Evolutionary conservation across 2,113 vertebrate species (phyloP), one percentile per base, ranked within the genome.

Genomic region (Halichoerus grypus): DNA sequence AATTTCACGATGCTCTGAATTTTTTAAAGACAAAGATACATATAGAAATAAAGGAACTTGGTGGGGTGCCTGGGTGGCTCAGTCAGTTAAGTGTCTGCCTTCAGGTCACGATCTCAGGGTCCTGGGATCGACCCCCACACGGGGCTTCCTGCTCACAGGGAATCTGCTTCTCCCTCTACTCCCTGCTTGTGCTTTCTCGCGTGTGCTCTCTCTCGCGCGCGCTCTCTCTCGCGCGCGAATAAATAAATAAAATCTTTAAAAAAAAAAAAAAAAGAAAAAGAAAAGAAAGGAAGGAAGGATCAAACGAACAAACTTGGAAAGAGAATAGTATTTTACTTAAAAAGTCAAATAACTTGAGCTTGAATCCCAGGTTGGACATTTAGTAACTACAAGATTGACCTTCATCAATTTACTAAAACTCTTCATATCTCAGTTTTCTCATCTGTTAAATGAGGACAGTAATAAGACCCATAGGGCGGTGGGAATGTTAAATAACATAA

Each of bases 21-120:
- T 96, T 92, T 98, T 91, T 79, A 67, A 94, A 95, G 55, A 81
- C 21, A 86, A 33, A 89, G 22, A 92, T 19, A 77, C 28, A 92
- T 15, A 86, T 10, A 93, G 65, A 86, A 76, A 76, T 65, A 59
- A 72, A 96, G 39, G 21, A 82, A 79, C 46, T 51, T 77, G 14
- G 5, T 67, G 63, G 6, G 31, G 63, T 7, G 1, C 63, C 63
- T 67, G 63, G 2, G 63, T 67, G 63, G 31, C 63, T 33, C 14
- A 7, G 14, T 67, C 63, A 3, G 14, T 67, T 67, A 67, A 67
- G 63, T 31, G 28, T 67, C 63, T 65, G 63, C 63, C 31, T 33
- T 65, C 14, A 67, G 31, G 63, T 67, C 63, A 67, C 7, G 63
- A 33, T 67, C 15, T 67, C 63, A 67, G 31, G 31, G 6, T 67